These are phyloP conservation scores for Morinoia aosen DNA, from an alignment of 2,888 invertebrate genomes.

Conservation along the genomic window DNA sequence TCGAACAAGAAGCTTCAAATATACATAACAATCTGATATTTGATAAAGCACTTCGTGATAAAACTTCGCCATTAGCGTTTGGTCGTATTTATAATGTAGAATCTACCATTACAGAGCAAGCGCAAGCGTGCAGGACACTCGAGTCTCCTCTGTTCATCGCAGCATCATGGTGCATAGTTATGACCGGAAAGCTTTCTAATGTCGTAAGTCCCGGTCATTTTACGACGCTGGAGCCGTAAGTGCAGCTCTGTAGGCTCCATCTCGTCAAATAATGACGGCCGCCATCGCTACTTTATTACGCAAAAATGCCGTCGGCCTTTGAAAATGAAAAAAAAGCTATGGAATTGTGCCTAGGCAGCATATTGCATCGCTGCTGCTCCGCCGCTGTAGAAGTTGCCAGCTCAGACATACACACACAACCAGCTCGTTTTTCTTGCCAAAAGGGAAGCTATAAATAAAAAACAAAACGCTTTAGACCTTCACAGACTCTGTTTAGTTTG, in stretches of 20 bases:
- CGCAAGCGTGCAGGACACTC: neutral
- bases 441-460: neutral
- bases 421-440: neutral
- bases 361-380: neutral
- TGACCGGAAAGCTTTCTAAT: conserved; percentile 28
- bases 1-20: no score
- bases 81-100: no score
- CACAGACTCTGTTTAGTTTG: no score
- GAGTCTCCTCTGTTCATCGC: neutral
- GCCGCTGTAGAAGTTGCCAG: neutral
- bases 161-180: neutral
- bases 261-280: conserved; percentile 43
- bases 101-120: neutral
- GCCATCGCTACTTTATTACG: conserved; percentile 44
- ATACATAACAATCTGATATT: no score
- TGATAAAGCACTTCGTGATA: no score
- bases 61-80: no score
- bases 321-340: conserved; percentile 6
- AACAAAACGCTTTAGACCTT: neutral
- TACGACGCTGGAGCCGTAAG: conserved; percentile 31
- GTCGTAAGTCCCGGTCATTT: conserved; percentile 51
- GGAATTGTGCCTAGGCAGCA: neutral
- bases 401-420: neutral
- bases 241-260: conserved; percentile 45
- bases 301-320: neutral